Percentiles rank a stretch among this genome's conserved stretches.
These are phyloP conservation scores for Marmota monax DNA, from an alignment of 2,113 vertebrate species.

Conservation along the genomic window DNA sequence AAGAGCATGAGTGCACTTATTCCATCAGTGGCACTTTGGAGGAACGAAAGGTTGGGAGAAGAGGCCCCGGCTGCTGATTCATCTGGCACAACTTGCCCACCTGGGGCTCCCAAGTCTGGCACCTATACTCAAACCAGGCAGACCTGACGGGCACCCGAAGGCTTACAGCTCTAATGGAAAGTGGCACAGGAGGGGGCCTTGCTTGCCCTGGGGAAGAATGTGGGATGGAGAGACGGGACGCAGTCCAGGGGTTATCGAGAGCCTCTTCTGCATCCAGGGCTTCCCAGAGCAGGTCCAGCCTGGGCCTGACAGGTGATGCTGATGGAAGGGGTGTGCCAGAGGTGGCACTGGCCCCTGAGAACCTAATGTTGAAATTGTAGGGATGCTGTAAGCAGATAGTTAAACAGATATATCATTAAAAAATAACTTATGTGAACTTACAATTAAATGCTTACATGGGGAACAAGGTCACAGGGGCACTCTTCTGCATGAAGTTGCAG, in stretches of 20 bases:
- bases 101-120: not conserved
- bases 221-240: not conserved
- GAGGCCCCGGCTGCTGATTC: rapidly evolving
- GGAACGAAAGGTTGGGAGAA: slow-evolving; percentile 30
- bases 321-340: not conserved
- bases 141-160: rapidly evolving
- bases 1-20: slow-evolving; percentile 73
- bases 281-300: not conserved
- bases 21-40: slow-evolving; percentile 68
- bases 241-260: not conserved
- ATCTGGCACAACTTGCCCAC: not conserved
- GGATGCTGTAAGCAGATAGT: not conserved
- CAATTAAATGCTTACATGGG: not conserved
- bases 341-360: rapidly evolving
- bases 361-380: not conserved
- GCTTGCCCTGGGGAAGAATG: rapidly evolving
- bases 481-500: rapidly evolving
- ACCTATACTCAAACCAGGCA: not conserved
- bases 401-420: not conserved
- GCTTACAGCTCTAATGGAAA: not conserved
- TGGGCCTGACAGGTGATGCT: rapidly evolving
- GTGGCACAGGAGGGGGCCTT: not conserved
- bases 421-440: not conserved
- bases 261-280: not conserved
- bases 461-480: not conserved